Evolutionary conservation across 2,888 invertebrate species (phyloP).

Genomic region (Neoaliturus tenellus): DNA sequence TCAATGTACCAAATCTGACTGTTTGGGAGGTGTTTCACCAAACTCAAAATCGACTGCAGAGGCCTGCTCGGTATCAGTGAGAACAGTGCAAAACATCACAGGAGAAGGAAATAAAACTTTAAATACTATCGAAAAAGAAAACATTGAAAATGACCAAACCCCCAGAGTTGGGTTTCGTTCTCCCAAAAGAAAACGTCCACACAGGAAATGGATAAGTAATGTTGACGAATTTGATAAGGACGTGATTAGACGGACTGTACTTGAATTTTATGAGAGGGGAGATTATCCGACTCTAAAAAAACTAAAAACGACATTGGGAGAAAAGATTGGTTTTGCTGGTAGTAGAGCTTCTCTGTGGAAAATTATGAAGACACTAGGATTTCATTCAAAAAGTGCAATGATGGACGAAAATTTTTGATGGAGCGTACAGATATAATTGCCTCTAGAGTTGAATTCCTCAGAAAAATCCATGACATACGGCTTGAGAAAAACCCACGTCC

Average conservation of each 20-base stretch:
- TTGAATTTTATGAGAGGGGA: constrained; percentile 50
- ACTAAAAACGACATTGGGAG: background rate
- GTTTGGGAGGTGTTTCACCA: too few species aligned
- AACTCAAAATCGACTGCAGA: too few species aligned
- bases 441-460: background rate
- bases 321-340: background rate
- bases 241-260: constrained; percentile 31
- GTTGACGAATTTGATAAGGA: constrained; percentile 48
- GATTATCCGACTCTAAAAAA: constrained; percentile 29
- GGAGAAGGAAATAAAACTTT: too few species aligned
- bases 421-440: background rate
- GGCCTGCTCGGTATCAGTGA: too few species aligned
- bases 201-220: background rate
- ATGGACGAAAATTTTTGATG: constrained; percentile 1
- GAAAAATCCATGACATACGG: background rate
- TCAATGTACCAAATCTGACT: too few species aligned
- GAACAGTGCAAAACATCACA: too few species aligned
- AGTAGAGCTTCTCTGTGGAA: background rate
- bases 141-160: too few species aligned
- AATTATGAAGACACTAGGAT: background rate
- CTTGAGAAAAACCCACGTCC: background rate
- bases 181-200: too few species aligned
- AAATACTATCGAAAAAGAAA: too few species aligned
- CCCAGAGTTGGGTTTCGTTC: too few species aligned
- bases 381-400: background rate